Evolutionary conservation across 2,113 vertebrate species (phyloP).

Genomic region (Larimichthys polyactis): DNA sequence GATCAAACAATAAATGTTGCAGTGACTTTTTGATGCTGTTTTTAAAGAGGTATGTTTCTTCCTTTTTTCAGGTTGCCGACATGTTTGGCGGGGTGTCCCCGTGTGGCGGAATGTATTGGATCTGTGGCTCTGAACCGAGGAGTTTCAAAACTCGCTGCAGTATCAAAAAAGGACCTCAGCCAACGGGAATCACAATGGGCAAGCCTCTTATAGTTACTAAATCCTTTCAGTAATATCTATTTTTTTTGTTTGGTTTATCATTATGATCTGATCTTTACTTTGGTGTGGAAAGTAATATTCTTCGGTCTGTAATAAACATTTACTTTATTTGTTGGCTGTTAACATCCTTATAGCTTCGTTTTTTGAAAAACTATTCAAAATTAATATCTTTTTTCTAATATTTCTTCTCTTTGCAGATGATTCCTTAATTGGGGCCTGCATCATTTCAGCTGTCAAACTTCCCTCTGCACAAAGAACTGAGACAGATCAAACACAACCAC

Average conservation of each 20-base stretch:
- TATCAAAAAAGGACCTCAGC: conserved; percentile 52
- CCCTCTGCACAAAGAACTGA: background rate
- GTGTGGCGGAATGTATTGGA: conserved; percentile 66
- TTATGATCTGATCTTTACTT: no score
- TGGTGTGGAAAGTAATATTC: no score
- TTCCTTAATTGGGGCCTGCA: conserved; percentile 42
- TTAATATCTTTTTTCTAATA: background rate
- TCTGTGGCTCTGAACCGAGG: conserved; percentile 46
- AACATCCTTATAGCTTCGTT: no score
- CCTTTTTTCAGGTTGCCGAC: conserved; percentile 49
- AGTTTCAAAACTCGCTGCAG: conserved; percentile 61
- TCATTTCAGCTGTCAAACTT: conserved; percentile 63
- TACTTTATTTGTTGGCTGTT: background rate
- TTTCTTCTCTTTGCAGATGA: conserved; percentile 46
- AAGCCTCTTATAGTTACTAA: background rate
- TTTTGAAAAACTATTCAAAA: background rate
- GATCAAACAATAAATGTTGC: no score
- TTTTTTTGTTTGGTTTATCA: no score
- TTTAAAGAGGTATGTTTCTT: background rate
- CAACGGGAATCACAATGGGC: conserved; percentile 58
- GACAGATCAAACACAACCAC: background rate
- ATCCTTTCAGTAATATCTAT: background rate
- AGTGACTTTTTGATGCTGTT: background rate
- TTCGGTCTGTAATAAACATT: background rate
- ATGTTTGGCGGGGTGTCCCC: conserved; percentile 52